Base-by-base conservation (phyloP, 1,140 invertebrate genomes). In the Brachionus rubens region DNA sequence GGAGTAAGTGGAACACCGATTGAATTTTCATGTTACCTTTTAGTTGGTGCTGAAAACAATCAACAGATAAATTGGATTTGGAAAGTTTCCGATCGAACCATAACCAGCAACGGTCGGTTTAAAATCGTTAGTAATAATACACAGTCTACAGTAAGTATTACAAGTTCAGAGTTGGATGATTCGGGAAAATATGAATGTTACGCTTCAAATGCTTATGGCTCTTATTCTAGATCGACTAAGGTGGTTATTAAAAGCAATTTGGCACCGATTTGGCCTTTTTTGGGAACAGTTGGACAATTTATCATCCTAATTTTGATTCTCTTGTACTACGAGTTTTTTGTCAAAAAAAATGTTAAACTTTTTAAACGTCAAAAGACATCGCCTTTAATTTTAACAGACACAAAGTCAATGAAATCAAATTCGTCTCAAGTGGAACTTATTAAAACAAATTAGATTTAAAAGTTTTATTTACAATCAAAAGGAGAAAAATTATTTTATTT, bases 181-280 rank as follows among this genome's bases (percentile, higher is more conserved):
- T n/a, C 21, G 21, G 68, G 68, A 12, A 3, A 16, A 26, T 72
- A 72, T 54, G 21, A 50, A 12, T 72, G 68, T 10, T 28, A 12
- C 19, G 68, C 30, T n/a, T 6, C 10, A 1, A 72, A 72, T 41
- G 3, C 21, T 10, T 72, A 24, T 26, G 68, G 68, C 24, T 19
- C n/a, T 24, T 46, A 72, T 72, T 19, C n/a, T 9, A 16, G 68
- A 48, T 33, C 5, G 0, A 1, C 40, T 12, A 72, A 48, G 19
- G 40, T 72, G 6, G 16, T 33, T 3, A 26, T 72, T 21, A 72
- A 72, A 28, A 72, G 68, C 16, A 48, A 72, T 50, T 36, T 72
- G 16, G 46, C 68, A 21, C 68, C 68, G 26, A 40, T 72, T 33
- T 72, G 68, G 68, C 68, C 68, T 4, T 72, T 72, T 54, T 50